These are phyloP conservation scores for Xestia sexstrigata DNA, from an alignment of 2,888 invertebrate genomes.

Conservation along the genomic window DNA sequence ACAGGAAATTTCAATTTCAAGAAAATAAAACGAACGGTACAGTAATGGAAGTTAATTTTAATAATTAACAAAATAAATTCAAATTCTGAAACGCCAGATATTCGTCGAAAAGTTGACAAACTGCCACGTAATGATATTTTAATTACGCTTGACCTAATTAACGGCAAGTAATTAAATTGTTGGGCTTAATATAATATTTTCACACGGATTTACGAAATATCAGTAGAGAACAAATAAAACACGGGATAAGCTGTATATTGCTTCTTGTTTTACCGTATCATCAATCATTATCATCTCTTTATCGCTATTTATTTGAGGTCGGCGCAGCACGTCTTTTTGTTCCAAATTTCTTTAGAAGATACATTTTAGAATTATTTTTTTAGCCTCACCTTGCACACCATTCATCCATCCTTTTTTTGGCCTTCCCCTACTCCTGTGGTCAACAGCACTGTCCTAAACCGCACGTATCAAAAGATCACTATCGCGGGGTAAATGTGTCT, in stretches of 20 bases:
- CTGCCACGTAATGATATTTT: conserved; percentile 29
- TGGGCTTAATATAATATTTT: background rate
- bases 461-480: too few species aligned
- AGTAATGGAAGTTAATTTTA: conserved; percentile 20
- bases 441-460: too few species aligned
- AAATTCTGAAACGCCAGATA: conserved; percentile 11
- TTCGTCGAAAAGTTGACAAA: conserved; percentile 20
- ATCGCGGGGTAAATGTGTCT: too few species aligned
- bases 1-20: background rate
- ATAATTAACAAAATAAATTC: conserved; percentile 15
- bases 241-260: background rate
- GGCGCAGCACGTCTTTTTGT: background rate
- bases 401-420: background rate
- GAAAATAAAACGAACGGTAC: background rate
- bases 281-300: background rate
- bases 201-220: background rate
- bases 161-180: conserved; percentile 7
- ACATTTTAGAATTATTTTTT: background rate
- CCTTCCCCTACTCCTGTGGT: too few species aligned
- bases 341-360: background rate
- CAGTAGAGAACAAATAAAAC: too few species aligned
- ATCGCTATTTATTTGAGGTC: background rate
- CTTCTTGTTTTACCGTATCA: background rate
- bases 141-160: conserved; percentile 30
- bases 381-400: background rate